phyloP scores from a whole-genome alignment of 2,113 vertebrate species.

The Fregetta grallaria region DNA sequence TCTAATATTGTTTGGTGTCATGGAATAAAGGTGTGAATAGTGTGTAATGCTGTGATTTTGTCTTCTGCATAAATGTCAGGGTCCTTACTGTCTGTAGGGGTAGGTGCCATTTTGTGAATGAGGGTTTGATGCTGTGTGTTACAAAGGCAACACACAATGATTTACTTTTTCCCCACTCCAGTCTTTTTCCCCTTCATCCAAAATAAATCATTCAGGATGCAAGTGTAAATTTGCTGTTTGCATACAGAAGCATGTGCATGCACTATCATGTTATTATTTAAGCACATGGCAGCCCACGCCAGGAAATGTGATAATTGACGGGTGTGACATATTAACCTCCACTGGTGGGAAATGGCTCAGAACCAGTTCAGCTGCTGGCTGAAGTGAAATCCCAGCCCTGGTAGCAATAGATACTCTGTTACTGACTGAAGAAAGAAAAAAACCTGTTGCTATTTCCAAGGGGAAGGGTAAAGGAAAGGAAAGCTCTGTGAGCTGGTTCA shows the following conservation, averaged over 20 bases:
- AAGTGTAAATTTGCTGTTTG: background rate
- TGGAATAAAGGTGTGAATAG: background rate
- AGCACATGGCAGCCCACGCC: background rate
- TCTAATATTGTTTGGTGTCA: background rate
- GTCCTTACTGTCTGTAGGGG: background rate
- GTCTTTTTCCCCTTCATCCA: background rate
- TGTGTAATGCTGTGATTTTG: background rate
- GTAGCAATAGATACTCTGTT: background rate
- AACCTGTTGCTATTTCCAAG: background rate
- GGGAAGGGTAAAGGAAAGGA: background rate
- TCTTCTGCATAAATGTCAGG: background rate
- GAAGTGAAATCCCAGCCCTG: background rate
- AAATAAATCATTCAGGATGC: background rate
- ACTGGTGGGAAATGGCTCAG: background rate
- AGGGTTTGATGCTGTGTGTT: background rate
- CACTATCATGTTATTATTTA: background rate
- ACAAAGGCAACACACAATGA: background rate
- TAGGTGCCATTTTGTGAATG: background rate
- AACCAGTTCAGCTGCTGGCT: background rate
- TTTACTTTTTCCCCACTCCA: background rate
- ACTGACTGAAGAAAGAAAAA: background rate
- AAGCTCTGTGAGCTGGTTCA: background rate
- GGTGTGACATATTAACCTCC: background rate
- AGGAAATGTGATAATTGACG: background rate
- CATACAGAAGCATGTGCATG: background rate